Conservation (phyloP, 2,888 invertebrate species). For the Synanthedon andrenaeformis region DNA sequence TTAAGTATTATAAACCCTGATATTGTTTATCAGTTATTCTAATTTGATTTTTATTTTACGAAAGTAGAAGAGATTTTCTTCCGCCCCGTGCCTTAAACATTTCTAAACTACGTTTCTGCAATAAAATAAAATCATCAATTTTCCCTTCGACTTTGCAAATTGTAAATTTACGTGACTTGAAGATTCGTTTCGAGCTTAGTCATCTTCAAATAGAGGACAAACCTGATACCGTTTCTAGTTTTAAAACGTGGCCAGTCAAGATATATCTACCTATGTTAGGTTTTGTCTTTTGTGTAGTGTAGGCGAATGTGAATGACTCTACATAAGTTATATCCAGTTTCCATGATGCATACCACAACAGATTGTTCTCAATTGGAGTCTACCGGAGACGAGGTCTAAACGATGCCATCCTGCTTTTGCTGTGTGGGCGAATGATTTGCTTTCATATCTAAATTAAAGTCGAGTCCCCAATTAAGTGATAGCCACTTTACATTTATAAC, state of each 20-base stretch:
- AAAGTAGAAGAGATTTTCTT: too few species aligned
- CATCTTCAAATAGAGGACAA: neutral
- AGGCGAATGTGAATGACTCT: neutral
- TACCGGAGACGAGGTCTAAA: constrained; percentile 19
- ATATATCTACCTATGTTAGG: neutral
- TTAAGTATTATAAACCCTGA: too few species aligned
- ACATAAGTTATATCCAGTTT: neutral
- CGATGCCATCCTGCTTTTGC: constrained; percentile 25
- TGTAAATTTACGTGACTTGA: too few species aligned
- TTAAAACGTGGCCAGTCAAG: neutral
- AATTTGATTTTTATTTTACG: too few species aligned
- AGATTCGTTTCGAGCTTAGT: too few species aligned
- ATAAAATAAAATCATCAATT: too few species aligned
- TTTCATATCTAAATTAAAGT: constrained; percentile 14
- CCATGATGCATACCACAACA: constrained; percentile 12
- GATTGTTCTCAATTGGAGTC: constrained; percentile 30
- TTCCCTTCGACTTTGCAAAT: too few species aligned
- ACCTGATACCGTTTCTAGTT: neutral
- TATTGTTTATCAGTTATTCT: too few species aligned
- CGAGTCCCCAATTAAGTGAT: constrained; percentile 20
- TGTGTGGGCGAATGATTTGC: constrained; percentile 23
- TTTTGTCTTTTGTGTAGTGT: neutral
- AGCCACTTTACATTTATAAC: constrained; percentile 4
- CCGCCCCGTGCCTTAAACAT: too few species aligned
- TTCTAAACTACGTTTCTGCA: too few species aligned